Base-by-base conservation (phyloP, 2,888 invertebrate species). In the Octodonta nipae region DNA sequence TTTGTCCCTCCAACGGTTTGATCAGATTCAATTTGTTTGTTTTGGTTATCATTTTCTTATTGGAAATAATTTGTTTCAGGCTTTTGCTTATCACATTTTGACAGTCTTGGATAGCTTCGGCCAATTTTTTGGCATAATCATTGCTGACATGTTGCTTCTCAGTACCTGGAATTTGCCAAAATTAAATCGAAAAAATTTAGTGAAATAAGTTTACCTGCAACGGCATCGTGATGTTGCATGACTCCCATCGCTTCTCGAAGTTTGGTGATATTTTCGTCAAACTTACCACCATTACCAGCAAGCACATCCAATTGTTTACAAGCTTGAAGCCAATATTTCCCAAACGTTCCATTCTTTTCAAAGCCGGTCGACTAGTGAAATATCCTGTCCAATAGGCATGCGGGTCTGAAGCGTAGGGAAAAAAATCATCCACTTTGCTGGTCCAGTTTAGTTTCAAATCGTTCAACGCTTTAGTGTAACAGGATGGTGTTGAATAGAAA, bases 351-450 rank as follows among this genome's bases (percentile, higher is more conserved):
- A 73, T 80, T 38, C 71, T 74, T 51, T 87, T 87, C 1, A 81
- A 66, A 0, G 83, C 77, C 0, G 86, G 85, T 7, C 87, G 66
- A 0, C 86, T 86, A 0, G 80, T 78, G 51, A 74, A 88, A 51
- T 84, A 88, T 0, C 93, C 95, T 0, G 92, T 86, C 93, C 93
- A 96, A 54, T 78, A 93, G 0, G 83, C 70, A 47, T 87, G 78
- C 0, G 74, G 68, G 50, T 81, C 80, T 34, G 78, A 78, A 3
- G 87, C 84, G 60, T 86, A 91, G 0, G 91, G 91, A 58, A 91
- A 87, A 66, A 88, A 89, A 52, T 91, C 91, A 46, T 87, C 85
- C 1, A 65, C 64, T 56, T 88, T 89, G 0, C 66, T 68, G 0
- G 80, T 68, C 61, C 83, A 73, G 30, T 80, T 74, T 38, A 15